A percentile compares a stretch with the other conserved stretches of the same genome.
These are phyloP conservation scores for Zosterops pallidus DNA, from an alignment of 2,113 vertebrate species.

Conservation along the genomic window DNA sequence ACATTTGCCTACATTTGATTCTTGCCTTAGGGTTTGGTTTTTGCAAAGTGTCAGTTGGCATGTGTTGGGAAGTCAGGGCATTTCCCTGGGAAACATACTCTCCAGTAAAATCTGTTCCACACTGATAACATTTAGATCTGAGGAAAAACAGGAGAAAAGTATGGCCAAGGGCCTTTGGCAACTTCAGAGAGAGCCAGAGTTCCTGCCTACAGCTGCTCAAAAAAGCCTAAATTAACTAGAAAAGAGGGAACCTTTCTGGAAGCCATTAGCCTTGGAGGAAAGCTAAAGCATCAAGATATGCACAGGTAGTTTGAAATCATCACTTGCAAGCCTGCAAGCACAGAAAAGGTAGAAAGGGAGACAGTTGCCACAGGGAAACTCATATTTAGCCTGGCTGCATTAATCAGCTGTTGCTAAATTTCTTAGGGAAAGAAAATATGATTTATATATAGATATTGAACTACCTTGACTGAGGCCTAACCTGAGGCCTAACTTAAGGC, in stretches of 20 bases:
- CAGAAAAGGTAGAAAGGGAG: not conserved
- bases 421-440: no score
- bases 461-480: no score
- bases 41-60: constrained; percentile 46
- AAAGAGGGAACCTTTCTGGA: not conserved
- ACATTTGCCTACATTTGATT: not conserved
- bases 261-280: not conserved
- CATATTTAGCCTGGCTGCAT: not conserved
- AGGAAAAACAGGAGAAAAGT: constrained; percentile 9
- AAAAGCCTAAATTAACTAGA: not conserved
- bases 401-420: not conserved
- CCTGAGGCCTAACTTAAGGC: no score
- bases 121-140: constrained; percentile 51
- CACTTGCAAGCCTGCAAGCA: not conserved
- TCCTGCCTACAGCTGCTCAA: not conserved
- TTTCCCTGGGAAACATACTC: constrained; percentile 15
- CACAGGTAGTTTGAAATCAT: not conserved
- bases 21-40: constrained; percentile 13
- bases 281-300: not conserved
- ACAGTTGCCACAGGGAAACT: not conserved
- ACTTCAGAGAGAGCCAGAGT: not conserved
- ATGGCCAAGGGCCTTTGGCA: constrained; percentile 11
- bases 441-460: no score
- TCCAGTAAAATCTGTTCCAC: constrained; percentile 45
- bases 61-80: not conserved